A percentile compares a stretch with the other conserved stretches of the same genome.
Evolutionary conservation across 2,888 invertebrate genomes (phyloP).

Genomic region (Eurytoma adleriae): DNA sequence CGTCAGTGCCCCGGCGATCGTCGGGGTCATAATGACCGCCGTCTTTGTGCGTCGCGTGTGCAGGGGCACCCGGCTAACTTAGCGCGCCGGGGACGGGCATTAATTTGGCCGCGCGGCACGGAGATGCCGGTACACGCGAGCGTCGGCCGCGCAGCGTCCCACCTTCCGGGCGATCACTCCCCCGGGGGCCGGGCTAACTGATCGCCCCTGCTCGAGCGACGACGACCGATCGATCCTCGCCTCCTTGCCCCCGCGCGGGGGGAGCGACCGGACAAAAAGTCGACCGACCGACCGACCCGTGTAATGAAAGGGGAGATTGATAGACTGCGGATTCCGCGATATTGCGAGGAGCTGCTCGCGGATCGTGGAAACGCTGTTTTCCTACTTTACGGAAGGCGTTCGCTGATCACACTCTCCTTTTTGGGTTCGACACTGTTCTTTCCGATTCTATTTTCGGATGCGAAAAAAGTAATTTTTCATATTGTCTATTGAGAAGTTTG

Average conservation of each 20-base stretch:
- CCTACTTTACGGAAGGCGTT: too few relatives aligned
- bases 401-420: too few relatives aligned
- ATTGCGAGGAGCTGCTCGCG: conserved; percentile 1
- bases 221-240: conserved; percentile 38
- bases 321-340: conserved; percentile 30
- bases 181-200: conserved; percentile 40
- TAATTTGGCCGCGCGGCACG: conserved; percentile 69
- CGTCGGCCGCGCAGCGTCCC: background rate
- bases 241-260: background rate
- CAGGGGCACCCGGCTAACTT: conserved; percentile 9
- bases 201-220: conserved; percentile 17
- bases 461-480: too few relatives aligned
- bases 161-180: conserved; percentile 42
- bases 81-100: conserved; percentile 68
- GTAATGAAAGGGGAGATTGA: conserved; percentile 44
- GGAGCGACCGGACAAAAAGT: too few relatives aligned
- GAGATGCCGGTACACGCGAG: conserved; percentile 57
- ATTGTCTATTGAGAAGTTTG: too few relatives aligned
- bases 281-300: background rate
- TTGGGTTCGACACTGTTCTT: too few relatives aligned
- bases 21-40: conserved; percentile 56
- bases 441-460: too few relatives aligned
- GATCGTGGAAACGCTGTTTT: background rate
- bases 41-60: conserved; percentile 19
- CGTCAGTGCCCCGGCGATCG: conserved; percentile 55